Evolutionary conservation across 2,797 vertebrate genomes (phyloP).

Genomic region (Phaenicophaeus curvirostris): DNA sequence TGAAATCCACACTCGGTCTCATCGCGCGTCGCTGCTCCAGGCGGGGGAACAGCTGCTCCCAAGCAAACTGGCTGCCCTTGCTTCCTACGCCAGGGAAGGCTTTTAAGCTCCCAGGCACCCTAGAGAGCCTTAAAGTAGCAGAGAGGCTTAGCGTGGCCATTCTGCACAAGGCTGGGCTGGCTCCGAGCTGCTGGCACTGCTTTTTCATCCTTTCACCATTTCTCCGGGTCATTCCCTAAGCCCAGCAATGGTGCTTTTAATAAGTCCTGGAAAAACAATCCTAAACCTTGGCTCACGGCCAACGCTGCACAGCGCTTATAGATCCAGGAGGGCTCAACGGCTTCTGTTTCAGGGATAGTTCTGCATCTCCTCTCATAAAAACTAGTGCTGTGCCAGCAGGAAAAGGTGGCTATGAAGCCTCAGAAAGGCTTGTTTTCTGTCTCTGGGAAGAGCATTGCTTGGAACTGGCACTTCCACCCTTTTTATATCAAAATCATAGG

Average conservation of each 20-base stretch:
- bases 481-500: too few species aligned
- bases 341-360: not conserved
- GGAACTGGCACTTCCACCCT: not conserved
- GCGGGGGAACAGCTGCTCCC: too few species aligned
- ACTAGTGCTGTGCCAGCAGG: not conserved
- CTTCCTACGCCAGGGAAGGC: not conserved
- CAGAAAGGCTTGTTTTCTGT: not conserved
- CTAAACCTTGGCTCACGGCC: not conserved
- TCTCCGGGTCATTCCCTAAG: not conserved
- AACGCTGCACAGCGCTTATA: not conserved
- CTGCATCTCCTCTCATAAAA: not conserved
- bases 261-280: not conserved
- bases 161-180: not conserved
- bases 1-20: too few species aligned
- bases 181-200: not conserved
- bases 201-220: not conserved
- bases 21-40: too few species aligned
- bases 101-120: not conserved
- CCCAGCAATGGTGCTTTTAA: not conserved
- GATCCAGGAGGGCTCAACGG: not conserved
- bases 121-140: not conserved
- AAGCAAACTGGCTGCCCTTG: too few species aligned
- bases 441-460: not conserved
- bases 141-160: not conserved
- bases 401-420: not conserved